Conservation (phyloP, 2,797 vertebrate genomes). For the Limnodromus scolopaceus region DNA sequence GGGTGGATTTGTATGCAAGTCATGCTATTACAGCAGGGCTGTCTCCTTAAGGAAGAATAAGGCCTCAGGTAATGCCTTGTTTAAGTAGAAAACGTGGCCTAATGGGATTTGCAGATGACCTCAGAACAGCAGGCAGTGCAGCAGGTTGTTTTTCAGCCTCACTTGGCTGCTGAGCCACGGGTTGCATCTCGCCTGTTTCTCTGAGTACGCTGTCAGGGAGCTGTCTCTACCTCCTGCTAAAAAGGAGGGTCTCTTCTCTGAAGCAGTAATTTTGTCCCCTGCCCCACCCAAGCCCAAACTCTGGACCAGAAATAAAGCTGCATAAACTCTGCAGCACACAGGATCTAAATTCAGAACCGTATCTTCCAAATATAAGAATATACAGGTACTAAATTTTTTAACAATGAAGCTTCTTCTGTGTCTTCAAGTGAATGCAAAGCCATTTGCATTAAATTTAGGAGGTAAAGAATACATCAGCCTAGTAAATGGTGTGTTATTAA, state of each 20-base stretch:
- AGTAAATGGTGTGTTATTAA: background rate
- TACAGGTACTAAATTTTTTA: background rate
- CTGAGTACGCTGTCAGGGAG: background rate
- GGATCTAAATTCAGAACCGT: background rate
- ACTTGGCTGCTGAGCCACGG: background rate
- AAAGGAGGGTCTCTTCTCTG: background rate
- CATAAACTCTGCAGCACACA: background rate
- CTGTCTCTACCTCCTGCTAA: background rate
- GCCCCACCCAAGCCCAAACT: background rate
- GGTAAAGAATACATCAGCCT: background rate
- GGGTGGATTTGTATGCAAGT: background rate
- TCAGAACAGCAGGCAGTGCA: background rate
- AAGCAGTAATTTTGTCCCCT: background rate
- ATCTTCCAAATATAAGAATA: background rate
- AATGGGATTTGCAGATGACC: slow-evolving; percentile 20
- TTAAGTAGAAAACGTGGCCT: background rate
- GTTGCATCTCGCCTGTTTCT: background rate
- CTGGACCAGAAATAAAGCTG: background rate
- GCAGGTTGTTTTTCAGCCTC: background rate
- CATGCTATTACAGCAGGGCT: background rate
- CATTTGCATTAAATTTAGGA: background rate
- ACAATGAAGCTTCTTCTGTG: background rate
- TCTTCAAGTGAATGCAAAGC: background rate
- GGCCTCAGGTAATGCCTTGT: background rate
- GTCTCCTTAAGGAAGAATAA: background rate